Percentiles rank a stretch among this genome's conserved stretches.
phyloP scores from a whole-genome alignment of 35 echinoderm and acorn worm genomes.

The Acanthaster planci region DNA sequence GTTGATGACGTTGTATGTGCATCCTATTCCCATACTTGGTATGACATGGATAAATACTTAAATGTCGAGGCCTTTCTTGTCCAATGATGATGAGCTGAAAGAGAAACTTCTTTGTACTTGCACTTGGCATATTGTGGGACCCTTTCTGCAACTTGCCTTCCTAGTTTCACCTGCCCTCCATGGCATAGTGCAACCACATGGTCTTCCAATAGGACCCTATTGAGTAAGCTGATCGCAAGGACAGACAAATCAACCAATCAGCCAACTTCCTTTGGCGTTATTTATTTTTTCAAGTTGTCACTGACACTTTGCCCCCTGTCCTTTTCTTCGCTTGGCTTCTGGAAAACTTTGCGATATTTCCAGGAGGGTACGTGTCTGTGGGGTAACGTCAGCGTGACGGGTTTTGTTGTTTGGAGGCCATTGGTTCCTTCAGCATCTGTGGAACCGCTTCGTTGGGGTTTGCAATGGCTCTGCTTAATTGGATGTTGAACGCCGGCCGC shows the following conservation, averaged over 20 bases:
- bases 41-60: too few species aligned
- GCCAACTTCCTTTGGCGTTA: constrained; percentile 21
- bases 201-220: constrained; percentile 1
- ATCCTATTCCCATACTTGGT: too few species aligned
- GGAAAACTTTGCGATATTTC: background rate
- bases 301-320: constrained; percentile 26
- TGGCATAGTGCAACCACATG: constrained; percentile 24
- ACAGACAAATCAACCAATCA: constrained; percentile 29
- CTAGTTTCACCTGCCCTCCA: background rate
- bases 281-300: background rate
- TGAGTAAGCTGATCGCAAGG: constrained; percentile 15
- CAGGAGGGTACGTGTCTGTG: background rate
- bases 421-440: background rate
- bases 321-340: constrained; percentile 20
- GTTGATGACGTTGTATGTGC: too few species aligned
- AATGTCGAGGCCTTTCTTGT: constrained; percentile 6
- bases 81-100: background rate
- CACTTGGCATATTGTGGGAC: constrained; percentile 3
- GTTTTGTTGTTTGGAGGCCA: background rate
- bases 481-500: background rate
- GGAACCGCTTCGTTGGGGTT: background rate
- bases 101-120: constrained; percentile 14
- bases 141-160: background rate
- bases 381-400: background rate
- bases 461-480: constrained; percentile 16